Evolutionary conservation across 1,140 invertebrate species (phyloP), one percentile per base, ranked within the genome.

Genomic region (Sarcophaga bullata): DNA sequence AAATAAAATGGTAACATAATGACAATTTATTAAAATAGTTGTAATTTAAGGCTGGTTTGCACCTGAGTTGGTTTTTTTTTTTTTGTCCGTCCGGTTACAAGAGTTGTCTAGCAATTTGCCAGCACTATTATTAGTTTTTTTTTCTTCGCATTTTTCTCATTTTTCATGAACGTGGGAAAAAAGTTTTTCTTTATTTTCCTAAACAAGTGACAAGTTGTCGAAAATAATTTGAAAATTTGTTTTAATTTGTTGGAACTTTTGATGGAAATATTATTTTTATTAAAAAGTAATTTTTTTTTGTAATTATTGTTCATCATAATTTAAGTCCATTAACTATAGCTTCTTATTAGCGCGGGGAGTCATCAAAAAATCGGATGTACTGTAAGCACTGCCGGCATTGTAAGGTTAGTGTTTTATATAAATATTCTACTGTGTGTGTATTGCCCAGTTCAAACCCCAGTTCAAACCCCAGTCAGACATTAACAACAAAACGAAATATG

Each of bases 21-120:
- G 48, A 76, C 46, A 76, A 47, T 76, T 48, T 76, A 76, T 47
- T 76, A 76, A 50, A 50, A 50, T 76, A 76, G 37, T 76, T 50
- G 46, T 76, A 47, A 47, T 50, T 50, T 76, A 76, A 50, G 48
- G 73, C 46, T 47, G 48, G 46, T 76, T 50, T 11, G 73, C 73
- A 48, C 73, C 46, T 47, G 46, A 76, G 73, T 76, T 76, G 47
- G 19, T 50, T 17, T 73, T 19, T 19, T 9, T 52, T 52, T 52
- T 10, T 52, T 9, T 52, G 13, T 9, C 19, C 19, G 62, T 52
- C 19, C n/a, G 17, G 62, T 68, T 68, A 68, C 17, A 19, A 68
- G 54, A 58, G 62, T 68, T 68, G 62, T 68, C 62, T 68, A 68
- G 62, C 17, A 68, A 68, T 68, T 68, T 68, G 62, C 62, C 62